Conservation (phyloP, 1,140 invertebrate species). For the Cotesia glomerata region DNA sequence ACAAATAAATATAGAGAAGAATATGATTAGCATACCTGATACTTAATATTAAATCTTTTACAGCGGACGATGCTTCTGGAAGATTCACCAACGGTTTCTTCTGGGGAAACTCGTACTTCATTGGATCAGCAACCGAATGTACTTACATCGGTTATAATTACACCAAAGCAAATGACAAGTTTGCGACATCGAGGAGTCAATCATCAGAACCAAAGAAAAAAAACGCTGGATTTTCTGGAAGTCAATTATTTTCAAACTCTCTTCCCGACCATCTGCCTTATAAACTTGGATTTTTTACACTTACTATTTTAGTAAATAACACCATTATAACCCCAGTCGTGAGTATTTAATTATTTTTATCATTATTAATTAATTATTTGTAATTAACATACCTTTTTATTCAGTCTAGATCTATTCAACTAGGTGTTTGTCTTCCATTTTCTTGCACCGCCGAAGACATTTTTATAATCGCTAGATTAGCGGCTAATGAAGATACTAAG, state of each 20-base stretch:
- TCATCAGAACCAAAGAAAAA: constrained; percentile 43
- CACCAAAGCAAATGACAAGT: constrained; percentile 38
- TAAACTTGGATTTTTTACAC: constrained; percentile 67
- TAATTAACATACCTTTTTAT: constrained; percentile 11
- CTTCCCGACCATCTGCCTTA: constrained; percentile 63
- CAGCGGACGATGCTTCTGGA: constrained; percentile 82
- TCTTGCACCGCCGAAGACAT: constrained; percentile 71
- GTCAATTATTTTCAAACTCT: constrained; percentile 26
- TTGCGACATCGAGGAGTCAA: constrained; percentile 31
- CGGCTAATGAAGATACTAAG: constrained; percentile 48
- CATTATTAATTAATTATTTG: constrained; percentile 13
- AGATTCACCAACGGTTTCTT: constrained; percentile 80
- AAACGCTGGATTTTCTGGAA: constrained; percentile 41
- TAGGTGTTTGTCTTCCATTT: constrained; percentile 77
- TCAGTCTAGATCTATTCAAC: constrained; percentile 64
- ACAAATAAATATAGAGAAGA: neutral
- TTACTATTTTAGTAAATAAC: constrained; percentile 65
- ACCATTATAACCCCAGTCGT: constrained; percentile 57
- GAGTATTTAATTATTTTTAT: constrained; percentile 45
- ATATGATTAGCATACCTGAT: neutral
- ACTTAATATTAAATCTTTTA: constrained; percentile 41
- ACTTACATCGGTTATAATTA: constrained; percentile 66
- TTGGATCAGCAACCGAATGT: constrained; percentile 78
- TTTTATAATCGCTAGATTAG: constrained; percentile 64
- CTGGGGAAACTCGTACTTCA: constrained; percentile 85